Conservation (phyloP, 2,888 invertebrate genomes). For the Tetragonula carbonaria region DNA sequence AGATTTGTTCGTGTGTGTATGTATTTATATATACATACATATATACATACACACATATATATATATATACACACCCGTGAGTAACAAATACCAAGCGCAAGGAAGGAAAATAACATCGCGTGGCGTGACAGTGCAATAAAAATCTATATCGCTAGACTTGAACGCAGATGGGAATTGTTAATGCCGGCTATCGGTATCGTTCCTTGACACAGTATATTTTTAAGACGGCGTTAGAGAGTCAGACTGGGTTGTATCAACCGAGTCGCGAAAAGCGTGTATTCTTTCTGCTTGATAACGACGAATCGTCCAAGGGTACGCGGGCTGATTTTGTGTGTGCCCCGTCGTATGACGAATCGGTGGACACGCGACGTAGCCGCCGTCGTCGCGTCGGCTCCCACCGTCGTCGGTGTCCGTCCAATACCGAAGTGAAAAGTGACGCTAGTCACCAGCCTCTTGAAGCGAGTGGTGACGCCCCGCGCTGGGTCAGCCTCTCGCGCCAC, state of each 20-base stretch:
- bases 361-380: slow-evolving; percentile 31
- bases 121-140: not conserved
- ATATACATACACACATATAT: too few species aligned
- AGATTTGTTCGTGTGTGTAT: too few species aligned
- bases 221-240: too few species aligned
- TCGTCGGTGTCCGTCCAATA: slow-evolving; percentile 68
- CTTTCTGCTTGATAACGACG: not conserved
- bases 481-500: slow-evolving; percentile 67
- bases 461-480: slow-evolving; percentile 74
- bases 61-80: too few species aligned
- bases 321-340: not conserved
- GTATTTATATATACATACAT: too few species aligned
- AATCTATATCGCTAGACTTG: not conserved
- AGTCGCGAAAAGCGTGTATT: too few species aligned
- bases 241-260: too few species aligned
- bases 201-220: not conserved
- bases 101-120: too few species aligned
- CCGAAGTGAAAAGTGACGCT: slow-evolving; percentile 69
- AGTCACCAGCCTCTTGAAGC: slow-evolving; percentile 66
- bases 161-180: not conserved
- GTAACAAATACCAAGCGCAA: too few species aligned
- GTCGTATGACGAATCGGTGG: slow-evolving; percentile 25
- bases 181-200: not conserved
- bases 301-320: slow-evolving; percentile 21
- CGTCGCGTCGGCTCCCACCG: slow-evolving; percentile 59